Base-by-base conservation (phyloP, 2,888 invertebrate genomes). In the Labia minor region DNA sequence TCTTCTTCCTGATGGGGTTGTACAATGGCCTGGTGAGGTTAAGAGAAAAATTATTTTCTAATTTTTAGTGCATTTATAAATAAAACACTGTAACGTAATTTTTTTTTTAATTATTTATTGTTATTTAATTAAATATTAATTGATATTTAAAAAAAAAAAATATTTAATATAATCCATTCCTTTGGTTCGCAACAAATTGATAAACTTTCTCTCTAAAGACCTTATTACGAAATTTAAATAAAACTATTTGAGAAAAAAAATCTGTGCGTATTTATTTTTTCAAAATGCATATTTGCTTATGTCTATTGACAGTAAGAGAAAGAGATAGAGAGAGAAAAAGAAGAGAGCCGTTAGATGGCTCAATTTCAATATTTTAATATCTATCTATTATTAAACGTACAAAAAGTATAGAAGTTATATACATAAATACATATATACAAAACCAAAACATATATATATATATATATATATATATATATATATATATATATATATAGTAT, bases 401-500 rank as follows among this genome's bases (percentile, higher is more conserved):
- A n/a, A 49, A 49, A 11, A 11, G 49, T 16, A 49, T 16, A 11
- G 49, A 16, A 8, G 14, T 10, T n/a, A 8, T 8, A 11, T 33
- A 33, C 11, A 33, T 33, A 33, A 6, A 6, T 33, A 11, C 33
- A 6, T 11, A 33, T 33, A 49, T 11, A 4, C 3, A 49, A 16
- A 49, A 16, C 3, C 16, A 65, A n/a, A 16, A 26, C 16, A 37
- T 26, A 18, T 21, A 37, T 66, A 49, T 16, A 64, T 64, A 10
- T 19, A 6, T 21, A 1, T 64, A 19, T 65, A 62, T 18, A 61
- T 65, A 65, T 33, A 19, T 65, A 62, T 33, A 19, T 65, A 62
- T 33, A 19, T 65, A 62, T 62, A 19, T 62, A 33, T 65, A 62
- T 66, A 37, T 19, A 63, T 66, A 20, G n/a, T n/a, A n/a, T n/a